phyloP scores from a whole-genome alignment of 1,140 invertebrate genomes.

The Ephestia elutella region DNA sequence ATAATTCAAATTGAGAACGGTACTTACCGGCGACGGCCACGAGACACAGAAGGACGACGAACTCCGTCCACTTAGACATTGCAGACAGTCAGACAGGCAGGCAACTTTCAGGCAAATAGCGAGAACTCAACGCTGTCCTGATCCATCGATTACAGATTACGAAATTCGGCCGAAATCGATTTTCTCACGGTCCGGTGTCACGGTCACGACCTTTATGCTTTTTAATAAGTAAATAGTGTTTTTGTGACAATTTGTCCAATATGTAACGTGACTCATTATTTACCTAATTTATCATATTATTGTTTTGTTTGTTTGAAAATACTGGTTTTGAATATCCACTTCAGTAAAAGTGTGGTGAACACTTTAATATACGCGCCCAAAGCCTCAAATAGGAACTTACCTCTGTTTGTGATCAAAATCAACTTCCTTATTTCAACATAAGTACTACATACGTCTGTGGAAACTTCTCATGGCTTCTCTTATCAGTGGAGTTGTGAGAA shows the following conservation, averaged over 20 bases:
- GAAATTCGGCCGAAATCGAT: conserved; percentile 42
- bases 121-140: conserved; percentile 16
- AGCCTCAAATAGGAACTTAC: too few species aligned
- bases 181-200: conserved; percentile 46
- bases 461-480: too few species aligned
- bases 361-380: too few species aligned
- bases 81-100: conserved; percentile 15
- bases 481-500: too few species aligned
- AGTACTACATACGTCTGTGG: too few species aligned
- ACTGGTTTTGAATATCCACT: too few species aligned
- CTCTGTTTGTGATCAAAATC: too few species aligned
- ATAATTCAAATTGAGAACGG: background rate
- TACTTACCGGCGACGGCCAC: conserved; percentile 33
- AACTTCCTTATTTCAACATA: too few species aligned
- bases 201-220: conserved; percentile 29
- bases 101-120: conserved; percentile 20
- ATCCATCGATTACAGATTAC: conserved; percentile 34
- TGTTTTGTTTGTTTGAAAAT: too few species aligned
- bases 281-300: background rate
- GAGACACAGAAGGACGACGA: conserved; percentile 24
- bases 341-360: too few species aligned
- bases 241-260: background rate
- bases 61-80: conserved; percentile 26
- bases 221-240: background rate
- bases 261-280: background rate